Base-by-base conservation (phyloP, 2,113 vertebrate genomes). In the Mohoua ochrocephala region DNA sequence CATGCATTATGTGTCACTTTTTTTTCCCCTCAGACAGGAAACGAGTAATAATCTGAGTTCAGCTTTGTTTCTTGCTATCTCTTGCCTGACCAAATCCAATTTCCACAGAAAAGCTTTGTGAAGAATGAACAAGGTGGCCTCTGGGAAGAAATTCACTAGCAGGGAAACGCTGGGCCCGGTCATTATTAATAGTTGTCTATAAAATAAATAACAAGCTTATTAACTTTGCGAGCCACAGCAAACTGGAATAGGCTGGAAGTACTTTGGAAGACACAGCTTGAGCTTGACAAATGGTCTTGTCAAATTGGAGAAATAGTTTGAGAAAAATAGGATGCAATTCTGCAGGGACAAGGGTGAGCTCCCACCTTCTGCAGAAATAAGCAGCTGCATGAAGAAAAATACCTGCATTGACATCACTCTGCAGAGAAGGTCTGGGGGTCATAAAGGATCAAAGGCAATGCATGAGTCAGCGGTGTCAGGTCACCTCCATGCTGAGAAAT, bases 141-240 rank as follows among this genome's bases (percentile, higher is more conserved):
- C 54, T 80, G 59, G 44, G 63, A 76, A 79, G 31, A 71, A 49
- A 88, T 67, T 79, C 47, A 53, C 41, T 24, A 77, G 24, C 22
- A 61, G 37, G 28, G 23, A 88, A 80, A 85, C 65, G n/a, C 18
- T 59, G 69, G 59, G 10, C n/a, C 16, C 47, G 63, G 91, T 69
- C 37, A 45, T 92, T 92, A 86, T 88, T 86, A 94, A 93, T 91
- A 28, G 17, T 47, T 87, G 73, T 30, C 63, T 84, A 56, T 74
- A 90, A 91, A 90, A 91, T 76, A 94, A 93, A 77, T 76, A 91
- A 83, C 50, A 89, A 76, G 22, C 70, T 82, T 93, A 79, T 94
- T 90, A 91, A 83, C 78, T 95, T 77, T 91, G 50, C 60, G 77
- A 80, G 59, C 37, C 71, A 91, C 16, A 47, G 50, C 33, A 83